Conservation (phyloP, 2,888 invertebrate genomes). For the Chrysopilus asiliformis region DNA sequence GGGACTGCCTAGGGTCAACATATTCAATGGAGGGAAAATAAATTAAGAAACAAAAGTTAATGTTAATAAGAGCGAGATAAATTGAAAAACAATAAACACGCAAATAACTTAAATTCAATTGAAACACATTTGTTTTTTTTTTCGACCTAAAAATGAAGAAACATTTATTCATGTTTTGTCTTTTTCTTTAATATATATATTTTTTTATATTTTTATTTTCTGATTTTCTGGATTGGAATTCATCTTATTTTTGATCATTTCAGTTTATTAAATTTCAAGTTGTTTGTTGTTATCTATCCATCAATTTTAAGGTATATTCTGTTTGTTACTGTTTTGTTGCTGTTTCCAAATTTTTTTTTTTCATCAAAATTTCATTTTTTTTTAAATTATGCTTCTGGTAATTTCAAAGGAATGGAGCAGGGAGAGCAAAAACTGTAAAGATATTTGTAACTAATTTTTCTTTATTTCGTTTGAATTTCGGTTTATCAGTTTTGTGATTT, state of each 20-base stretch:
- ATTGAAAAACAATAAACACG: no score
- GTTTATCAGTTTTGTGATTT: no score
- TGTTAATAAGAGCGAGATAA: no score
- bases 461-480: no score
- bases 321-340: constrained; percentile 1
- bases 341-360: background rate
- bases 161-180: constrained; percentile 38
- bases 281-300: constrained; percentile 4
- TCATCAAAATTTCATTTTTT: background rate
- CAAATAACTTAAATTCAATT: constrained; percentile 14
- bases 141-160: constrained; percentile 60
- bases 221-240: background rate
- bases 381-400: no score
- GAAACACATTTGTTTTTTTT: constrained; percentile 23
- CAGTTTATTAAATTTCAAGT: background rate
- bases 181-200: constrained; percentile 2
- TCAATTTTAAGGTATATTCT: constrained; percentile 6
- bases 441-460: no score
- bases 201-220: background rate
- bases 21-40: no score
- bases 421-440: no score
- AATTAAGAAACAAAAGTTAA: no score
- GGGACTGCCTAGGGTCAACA: no score
- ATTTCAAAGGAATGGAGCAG: no score
- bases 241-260: background rate